Evolutionary conservation across 2,797 vertebrate species (phyloP).

Genomic region (Rhinogobio ventralis): DNA sequence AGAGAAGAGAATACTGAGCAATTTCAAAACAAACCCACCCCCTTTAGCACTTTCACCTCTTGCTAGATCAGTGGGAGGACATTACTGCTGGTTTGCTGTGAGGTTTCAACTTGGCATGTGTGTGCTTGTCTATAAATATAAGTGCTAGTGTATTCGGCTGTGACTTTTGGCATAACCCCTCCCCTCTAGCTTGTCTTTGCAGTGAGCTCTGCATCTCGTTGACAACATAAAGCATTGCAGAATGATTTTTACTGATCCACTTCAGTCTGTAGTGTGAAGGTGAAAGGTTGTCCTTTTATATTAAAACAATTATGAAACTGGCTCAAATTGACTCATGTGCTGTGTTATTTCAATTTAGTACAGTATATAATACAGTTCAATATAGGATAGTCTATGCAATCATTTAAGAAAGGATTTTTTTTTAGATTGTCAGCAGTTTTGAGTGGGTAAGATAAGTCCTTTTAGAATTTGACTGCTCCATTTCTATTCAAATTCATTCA

Average conservation of each 20-base stretch:
- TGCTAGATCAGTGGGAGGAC: constrained; percentile 34
- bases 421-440: constrained; percentile 43
- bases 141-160: constrained; percentile 13
- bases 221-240: not conserved
- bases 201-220: not conserved
- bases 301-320: not conserved
- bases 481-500: constrained; percentile 38
- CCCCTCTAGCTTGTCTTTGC: not conserved
- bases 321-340: not conserved
- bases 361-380: not conserved
- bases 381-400: constrained; percentile 6
- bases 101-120: constrained; percentile 25
- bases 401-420: not conserved
- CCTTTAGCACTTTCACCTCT: constrained; percentile 36
- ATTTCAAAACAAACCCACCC: constrained; percentile 51
- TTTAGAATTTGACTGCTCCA: constrained; percentile 28
- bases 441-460: constrained; percentile 21
- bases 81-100: constrained; percentile 36
- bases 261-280: not conserved
- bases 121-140: constrained; percentile 22
- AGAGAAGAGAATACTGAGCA: constrained; percentile 17
- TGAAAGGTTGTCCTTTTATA: constrained; percentile 7
- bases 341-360: not conserved
- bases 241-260: not conserved
- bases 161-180: constrained; percentile 40